A percentile compares a stretch with the other conserved stretches of the same genome.
phyloP scores from a whole-genome alignment of 2,113 vertebrate species.

The Oreochromis tanganicae region DNA sequence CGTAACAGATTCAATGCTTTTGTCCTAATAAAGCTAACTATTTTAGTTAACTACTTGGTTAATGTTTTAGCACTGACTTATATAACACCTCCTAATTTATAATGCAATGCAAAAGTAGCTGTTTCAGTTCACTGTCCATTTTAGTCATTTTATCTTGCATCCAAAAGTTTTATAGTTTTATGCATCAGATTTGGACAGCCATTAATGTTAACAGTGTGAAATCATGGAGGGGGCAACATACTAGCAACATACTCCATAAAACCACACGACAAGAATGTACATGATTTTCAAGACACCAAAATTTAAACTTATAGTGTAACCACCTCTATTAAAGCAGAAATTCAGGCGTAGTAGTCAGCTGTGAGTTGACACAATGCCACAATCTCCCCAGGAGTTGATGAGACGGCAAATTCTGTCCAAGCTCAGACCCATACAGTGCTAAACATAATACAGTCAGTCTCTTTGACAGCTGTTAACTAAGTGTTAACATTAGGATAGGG shows the following conservation, averaged over 20 bases:
- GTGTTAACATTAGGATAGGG: not conserved
- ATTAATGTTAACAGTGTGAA: not conserved
- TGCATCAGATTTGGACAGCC: not conserved
- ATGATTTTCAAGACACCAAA: not conserved
- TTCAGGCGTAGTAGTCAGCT: not conserved
- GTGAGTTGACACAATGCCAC: not conserved
- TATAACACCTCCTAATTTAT: not conserved
- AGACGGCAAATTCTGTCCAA: not conserved
- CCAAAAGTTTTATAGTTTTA: not conserved
- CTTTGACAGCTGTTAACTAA: not conserved
- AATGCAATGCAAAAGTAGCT: not conserved
- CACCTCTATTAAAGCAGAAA: not conserved
- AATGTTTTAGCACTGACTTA: not conserved
- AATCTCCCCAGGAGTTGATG: not conserved
- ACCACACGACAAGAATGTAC: not conserved
- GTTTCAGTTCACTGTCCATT: not conserved
- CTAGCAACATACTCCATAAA: not conserved
- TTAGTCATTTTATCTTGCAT: not conserved
- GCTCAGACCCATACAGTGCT: not conserved
- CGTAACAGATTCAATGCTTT: not conserved
- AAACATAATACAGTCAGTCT: not conserved
- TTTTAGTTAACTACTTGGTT: not conserved
- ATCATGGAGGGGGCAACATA: not conserved
- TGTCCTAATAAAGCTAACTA: not conserved
- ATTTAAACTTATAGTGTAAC: not conserved